Conservation (phyloP, 1,140 invertebrate species). For the Caenorhabditis latens region DNA sequence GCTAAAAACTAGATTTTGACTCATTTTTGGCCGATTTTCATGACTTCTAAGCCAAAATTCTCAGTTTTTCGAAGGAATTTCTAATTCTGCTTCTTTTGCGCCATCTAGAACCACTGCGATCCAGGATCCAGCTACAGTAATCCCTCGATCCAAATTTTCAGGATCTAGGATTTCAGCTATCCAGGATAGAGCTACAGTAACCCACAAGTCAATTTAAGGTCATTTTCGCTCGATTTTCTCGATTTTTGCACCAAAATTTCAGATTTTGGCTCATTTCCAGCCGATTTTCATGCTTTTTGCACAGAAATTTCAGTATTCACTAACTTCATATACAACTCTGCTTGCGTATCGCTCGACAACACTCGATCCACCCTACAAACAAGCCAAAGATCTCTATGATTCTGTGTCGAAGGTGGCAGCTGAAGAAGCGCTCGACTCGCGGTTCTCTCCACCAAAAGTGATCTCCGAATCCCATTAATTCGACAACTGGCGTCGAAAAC, state of each 20-base stretch:
- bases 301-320: conserved; percentile 66
- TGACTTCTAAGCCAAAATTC: no score
- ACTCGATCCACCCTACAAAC: conserved; percentile 74
- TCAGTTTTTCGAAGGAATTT: no score
- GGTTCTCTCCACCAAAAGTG: not conserved
- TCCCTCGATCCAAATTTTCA: no score
- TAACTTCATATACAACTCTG: conserved; percentile 80
- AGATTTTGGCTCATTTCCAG: not conserved
- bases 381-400: conserved; percentile 74
- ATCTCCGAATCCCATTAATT: conserved; percentile 4
- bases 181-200: no score
- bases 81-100: no score
- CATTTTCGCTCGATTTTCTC: no score
- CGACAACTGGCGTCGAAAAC: not conserved
- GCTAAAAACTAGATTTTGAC: no score
- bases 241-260: not conserved
- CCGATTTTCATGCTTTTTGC: not conserved
- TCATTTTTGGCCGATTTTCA: no score
- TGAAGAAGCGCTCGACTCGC: conserved; percentile 2
- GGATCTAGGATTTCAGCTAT: no score
- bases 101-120: no score
- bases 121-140: not conserved
- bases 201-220: no score
- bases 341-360: conserved; percentile 61
- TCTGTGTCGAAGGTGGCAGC: not conserved